phyloP scores from a whole-genome alignment of 2,113 vertebrate genomes.

The Hucho hucho region DNA sequence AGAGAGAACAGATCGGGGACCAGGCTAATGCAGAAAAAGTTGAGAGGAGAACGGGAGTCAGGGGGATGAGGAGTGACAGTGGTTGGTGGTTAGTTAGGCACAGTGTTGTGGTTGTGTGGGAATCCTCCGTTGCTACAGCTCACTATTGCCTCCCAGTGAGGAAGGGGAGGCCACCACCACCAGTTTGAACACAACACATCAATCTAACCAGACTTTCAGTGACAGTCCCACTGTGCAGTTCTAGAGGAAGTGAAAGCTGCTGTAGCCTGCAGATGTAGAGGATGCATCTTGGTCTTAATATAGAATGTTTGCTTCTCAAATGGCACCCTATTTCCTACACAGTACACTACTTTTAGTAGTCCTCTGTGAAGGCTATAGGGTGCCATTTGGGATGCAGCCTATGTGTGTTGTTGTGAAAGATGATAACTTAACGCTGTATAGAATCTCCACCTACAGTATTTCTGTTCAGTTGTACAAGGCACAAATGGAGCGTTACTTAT shows the following conservation, averaged over 20 bases:
- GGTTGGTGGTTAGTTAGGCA: too few relatives aligned
- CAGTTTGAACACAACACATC: not conserved
- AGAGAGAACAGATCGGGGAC: too few relatives aligned
- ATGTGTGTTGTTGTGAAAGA: slow-evolving; percentile 11
- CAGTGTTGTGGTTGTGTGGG: too few relatives aligned
- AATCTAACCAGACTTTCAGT: not conserved
- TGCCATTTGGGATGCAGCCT: too few relatives aligned
- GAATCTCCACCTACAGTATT: not conserved
- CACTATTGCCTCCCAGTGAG: not conserved
- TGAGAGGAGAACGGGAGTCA: too few relatives aligned
- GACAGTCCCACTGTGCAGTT: not conserved
- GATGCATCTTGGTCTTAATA: slow-evolving; percentile 12
- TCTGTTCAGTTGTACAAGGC: not conserved
- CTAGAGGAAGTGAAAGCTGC: too few relatives aligned
- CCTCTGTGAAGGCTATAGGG: too few relatives aligned
- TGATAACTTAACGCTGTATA: too few relatives aligned
- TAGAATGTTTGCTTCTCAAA: not conserved
- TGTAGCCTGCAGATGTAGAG: not conserved
- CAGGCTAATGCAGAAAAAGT: too few relatives aligned
- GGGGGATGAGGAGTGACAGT: too few relatives aligned
- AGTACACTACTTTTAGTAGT: too few relatives aligned
- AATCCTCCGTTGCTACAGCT: not conserved
- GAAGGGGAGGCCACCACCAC: not conserved
- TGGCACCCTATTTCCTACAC: too few relatives aligned
- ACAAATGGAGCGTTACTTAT: slow-evolving; percentile 33